These are phyloP conservation scores for Oryzias melastigma DNA, from an alignment of 2,113 vertebrate species.

Conservation along the genomic window DNA sequence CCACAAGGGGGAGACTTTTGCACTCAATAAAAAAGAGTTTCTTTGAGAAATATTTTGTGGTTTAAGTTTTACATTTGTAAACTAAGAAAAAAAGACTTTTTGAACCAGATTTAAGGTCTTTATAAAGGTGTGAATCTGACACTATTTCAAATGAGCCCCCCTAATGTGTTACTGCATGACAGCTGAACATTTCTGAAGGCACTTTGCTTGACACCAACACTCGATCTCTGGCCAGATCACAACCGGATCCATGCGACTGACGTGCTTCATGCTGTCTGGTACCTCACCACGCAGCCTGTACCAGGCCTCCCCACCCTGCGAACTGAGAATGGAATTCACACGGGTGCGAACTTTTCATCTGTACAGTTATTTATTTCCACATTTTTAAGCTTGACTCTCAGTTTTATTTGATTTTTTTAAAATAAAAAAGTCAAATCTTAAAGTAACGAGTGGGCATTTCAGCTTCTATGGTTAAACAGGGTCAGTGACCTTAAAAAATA, in stretches of 20 bases:
- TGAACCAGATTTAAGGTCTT: too few relatives aligned
- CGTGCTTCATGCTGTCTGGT: constrained; percentile 97
- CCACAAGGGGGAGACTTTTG: constrained; percentile 55
- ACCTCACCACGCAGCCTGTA: constrained; percentile 93
- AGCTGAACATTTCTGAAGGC: neutral
- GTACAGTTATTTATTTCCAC: neutral
- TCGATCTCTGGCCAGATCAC: constrained; percentile 81
- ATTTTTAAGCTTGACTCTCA: too few relatives aligned
- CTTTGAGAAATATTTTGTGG: too few relatives aligned
- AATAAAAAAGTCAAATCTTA: too few relatives aligned
- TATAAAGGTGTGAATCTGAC: too few relatives aligned
- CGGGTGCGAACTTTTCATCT: constrained; percentile 74
- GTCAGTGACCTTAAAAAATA: neutral
- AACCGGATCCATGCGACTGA: constrained; percentile 96
- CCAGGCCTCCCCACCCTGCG: constrained; percentile 85
- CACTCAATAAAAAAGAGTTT: constrained; percentile 1
- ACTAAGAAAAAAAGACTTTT: too few relatives aligned
- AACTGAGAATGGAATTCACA: constrained; percentile 84
- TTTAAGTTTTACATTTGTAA: too few relatives aligned
- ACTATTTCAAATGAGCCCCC: too few relatives aligned
- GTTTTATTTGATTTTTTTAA: too few relatives aligned
- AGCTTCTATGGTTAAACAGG: too few relatives aligned
- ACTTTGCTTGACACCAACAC: neutral
- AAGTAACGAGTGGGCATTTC: too few relatives aligned
- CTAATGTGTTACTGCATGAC: too few relatives aligned